phyloP scores from a whole-genome alignment of 2,888 invertebrate genomes.

The Brenthis ino region DNA sequence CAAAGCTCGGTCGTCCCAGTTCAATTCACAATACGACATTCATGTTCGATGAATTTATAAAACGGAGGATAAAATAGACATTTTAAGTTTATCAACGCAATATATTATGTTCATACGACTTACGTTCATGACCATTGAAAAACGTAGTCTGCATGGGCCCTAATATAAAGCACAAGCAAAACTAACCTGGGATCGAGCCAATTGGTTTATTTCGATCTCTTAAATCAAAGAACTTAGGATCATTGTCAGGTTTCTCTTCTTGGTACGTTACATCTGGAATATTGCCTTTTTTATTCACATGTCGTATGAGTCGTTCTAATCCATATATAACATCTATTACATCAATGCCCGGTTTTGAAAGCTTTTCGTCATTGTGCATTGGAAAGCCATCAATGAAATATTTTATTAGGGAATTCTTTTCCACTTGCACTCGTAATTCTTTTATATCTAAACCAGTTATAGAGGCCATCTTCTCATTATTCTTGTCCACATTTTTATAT shows the following conservation, averaged over 20 bases:
- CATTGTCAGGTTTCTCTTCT: conserved; percentile 1
- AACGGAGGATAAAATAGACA: no score
- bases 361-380: conserved; percentile 56
- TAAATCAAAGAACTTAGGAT: conserved; percentile 5
- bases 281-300: conserved; percentile 54
- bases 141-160: no score
- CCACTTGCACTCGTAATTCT: conserved; percentile 57
- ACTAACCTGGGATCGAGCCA: conserved; percentile 20
- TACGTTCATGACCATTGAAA: no score
- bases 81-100: no score
- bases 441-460: conserved; percentile 64
- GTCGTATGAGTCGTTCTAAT: conserved; percentile 57
- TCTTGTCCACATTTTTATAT: conserved; percentile 55
- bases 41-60: no score
- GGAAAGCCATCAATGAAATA: conserved; percentile 61
- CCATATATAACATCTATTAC: conserved; percentile 58
- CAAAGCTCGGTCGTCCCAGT: no score
- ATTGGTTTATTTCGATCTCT: conserved; percentile 12
- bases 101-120: no score
- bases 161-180: not conserved
- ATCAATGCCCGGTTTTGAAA: conserved; percentile 53
- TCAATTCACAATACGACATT: no score
- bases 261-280: conserved; percentile 25
- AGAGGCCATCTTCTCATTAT: conserved; percentile 59
- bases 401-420: conserved; percentile 60